These are phyloP conservation scores for Mugil cephalus DNA, from an alignment of 2,113 vertebrate species.

Conservation along the genomic window DNA sequence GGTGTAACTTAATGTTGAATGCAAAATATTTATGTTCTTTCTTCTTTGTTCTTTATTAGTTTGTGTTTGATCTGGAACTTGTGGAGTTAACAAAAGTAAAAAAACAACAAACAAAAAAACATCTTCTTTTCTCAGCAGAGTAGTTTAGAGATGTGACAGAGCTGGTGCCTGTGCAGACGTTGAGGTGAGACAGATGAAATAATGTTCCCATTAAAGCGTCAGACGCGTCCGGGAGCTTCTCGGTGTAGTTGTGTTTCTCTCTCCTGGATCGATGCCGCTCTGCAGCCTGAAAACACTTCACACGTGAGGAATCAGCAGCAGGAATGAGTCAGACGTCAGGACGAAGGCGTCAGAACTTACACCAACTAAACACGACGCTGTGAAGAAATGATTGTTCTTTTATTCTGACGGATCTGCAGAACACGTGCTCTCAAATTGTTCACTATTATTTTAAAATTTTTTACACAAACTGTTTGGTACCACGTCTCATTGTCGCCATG, in stretches of 20 bases:
- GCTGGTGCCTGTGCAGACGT: neutral
- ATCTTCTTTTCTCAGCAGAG: neutral
- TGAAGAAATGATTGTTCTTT: neutral
- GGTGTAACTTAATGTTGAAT: too few species aligned
- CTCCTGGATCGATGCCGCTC: neutral
- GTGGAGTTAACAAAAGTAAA: neutral
- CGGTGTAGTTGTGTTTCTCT: neutral
- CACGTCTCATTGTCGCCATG: constrained; percentile 76
- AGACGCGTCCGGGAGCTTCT: neutral
- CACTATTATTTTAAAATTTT: too few species aligned
- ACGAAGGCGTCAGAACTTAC: constrained; percentile 23
- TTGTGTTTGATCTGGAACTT: neutral
- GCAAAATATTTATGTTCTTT: too few species aligned
- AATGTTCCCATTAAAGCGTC: neutral
- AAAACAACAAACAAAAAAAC: too few species aligned
- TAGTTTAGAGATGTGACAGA: neutral
- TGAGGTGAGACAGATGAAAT: neutral
- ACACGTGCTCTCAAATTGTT: neutral
- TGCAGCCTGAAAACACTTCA: neutral
- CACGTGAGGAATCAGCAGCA: neutral
- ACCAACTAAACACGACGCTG: neutral
- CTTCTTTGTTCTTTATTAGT: too few species aligned
- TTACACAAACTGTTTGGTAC: constrained; percentile 57
- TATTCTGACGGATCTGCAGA: constrained; percentile 13
- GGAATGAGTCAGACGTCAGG: neutral